phyloP scores from a whole-genome alignment of 2,797 vertebrate species.

The Threskiornis aethiopicus region DNA sequence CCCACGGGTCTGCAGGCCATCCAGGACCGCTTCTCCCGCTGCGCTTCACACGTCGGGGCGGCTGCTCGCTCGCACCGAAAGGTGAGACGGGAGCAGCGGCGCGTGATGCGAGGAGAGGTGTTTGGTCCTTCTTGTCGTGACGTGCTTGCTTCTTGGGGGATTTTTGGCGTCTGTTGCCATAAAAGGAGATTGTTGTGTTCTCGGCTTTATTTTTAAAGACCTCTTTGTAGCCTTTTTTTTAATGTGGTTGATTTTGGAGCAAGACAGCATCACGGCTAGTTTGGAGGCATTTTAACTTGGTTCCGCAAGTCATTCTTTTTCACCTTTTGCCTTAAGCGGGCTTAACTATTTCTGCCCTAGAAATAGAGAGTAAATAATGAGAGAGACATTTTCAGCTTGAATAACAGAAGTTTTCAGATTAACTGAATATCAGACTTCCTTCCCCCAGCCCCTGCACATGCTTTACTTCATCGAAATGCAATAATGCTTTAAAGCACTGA shows the following conservation, averaged over 20 bases:
- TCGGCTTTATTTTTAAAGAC: not conserved
- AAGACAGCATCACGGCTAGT: not conserved
- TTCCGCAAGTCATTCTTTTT: not conserved
- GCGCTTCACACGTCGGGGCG: accelerated
- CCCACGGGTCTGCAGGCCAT: accelerated
- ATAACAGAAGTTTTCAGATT: not conserved
- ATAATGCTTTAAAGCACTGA: accelerated
- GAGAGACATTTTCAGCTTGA: not conserved
- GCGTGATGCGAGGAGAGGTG: not conserved
- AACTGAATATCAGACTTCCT: not conserved
- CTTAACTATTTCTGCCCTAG: not conserved
- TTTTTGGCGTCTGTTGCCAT: not conserved
- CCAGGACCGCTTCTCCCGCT: accelerated
- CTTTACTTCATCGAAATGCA: not conserved
- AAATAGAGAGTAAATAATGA: not conserved
- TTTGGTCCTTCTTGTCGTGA: not conserved
- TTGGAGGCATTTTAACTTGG: not conserved
- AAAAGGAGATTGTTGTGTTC: not conserved
- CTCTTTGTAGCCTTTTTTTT: not conserved
- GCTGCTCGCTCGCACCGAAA: accelerated
- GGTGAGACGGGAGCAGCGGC: not conserved
- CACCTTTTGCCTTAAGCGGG: constrained; percentile 36
- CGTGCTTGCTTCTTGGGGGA: not conserved
- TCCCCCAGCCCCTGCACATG: not conserved
- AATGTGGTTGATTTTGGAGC: not conserved